phyloP scores from a whole-genome alignment of 1,140 invertebrate species.

The Tenebrio molitor region DNA sequence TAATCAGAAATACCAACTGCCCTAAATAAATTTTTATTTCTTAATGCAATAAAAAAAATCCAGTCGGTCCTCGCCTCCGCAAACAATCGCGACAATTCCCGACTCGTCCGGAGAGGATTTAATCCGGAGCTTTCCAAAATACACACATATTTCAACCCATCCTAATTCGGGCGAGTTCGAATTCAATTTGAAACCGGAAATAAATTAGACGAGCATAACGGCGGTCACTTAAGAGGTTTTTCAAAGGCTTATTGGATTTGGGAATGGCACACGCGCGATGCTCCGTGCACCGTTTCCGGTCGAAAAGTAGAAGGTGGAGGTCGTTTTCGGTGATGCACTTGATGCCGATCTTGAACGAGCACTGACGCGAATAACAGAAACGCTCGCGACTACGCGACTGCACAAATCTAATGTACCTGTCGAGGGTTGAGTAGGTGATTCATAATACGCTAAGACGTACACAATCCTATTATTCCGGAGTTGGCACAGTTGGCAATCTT shows the following conservation, averaged over 20 bases:
- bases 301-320: too few relatives aligned
- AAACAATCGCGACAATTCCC: constrained; percentile 7
- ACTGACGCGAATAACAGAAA: constrained; percentile 22
- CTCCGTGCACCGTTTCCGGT: constrained; percentile 16
- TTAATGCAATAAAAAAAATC: constrained; percentile 24
- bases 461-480: constrained; percentile 33
- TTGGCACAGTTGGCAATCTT: constrained; percentile 26
- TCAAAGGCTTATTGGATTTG: constrained; percentile 52
- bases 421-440: constrained; percentile 34
- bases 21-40: constrained; percentile 37
- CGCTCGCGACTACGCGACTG: constrained; percentile 1
- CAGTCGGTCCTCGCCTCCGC: not conserved
- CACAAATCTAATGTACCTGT: constrained; percentile 33
- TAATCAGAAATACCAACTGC: constrained; percentile 21
- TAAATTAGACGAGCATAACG: constrained; percentile 52
- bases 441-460: constrained; percentile 38
- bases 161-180: constrained; percentile 13
- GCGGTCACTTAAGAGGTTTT: constrained; percentile 51
- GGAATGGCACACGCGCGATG: not conserved
- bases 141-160: constrained; percentile 15
- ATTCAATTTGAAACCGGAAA: constrained; percentile 53
- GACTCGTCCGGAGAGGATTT: not conserved
- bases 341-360: constrained; percentile 11
- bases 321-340: not conserved
- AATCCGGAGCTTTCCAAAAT: not conserved